Conservation (phyloP, 2,797 vertebrate species). For the Megaceryle alcyon region DNA sequence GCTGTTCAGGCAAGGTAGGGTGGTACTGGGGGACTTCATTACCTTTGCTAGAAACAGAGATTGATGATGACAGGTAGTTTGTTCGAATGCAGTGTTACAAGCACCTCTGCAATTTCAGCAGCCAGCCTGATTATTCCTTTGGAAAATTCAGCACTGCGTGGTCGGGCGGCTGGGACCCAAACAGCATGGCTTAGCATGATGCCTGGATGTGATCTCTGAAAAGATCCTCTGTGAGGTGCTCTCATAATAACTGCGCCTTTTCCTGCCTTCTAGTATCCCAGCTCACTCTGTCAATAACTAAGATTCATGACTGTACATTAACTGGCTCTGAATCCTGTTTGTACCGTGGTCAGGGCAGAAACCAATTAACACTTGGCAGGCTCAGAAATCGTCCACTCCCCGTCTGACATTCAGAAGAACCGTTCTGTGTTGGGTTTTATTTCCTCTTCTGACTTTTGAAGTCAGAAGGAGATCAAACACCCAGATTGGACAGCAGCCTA, state of each 20-base stretch:
- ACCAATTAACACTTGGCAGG: conserved; percentile 82
- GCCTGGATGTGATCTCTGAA: neutral
- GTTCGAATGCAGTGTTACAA: neutral
- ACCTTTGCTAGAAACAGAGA: neutral
- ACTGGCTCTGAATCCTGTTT: conserved; percentile 76
- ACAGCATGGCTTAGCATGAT: neutral
- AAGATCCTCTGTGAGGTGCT: conserved; percentile 38
- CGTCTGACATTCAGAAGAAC: conserved; percentile 78
- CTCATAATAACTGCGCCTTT: conserved; percentile 52
- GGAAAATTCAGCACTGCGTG: neutral
- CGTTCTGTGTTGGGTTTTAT: conserved; percentile 42
- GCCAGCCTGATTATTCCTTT: neutral
- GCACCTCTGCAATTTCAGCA: neutral
- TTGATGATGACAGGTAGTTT: neutral
- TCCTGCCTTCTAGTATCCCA: conserved; percentile 47
- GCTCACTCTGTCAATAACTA: conserved; percentile 67
- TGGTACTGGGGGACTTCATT: neutral
- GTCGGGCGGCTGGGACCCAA: neutral
- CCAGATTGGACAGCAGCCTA: conserved; percentile 73
- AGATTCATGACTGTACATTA: conserved; percentile 70
- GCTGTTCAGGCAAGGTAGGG: neutral
- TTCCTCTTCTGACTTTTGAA: conserved; percentile 61
- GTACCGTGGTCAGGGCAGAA: conserved; percentile 65
- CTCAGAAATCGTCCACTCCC: conserved; percentile 71
- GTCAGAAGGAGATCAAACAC: conserved; percentile 77